These are phyloP conservation scores for Anseranas semipalmata DNA, from an alignment of 2,113 vertebrate genomes.

Conservation along the genomic window DNA sequence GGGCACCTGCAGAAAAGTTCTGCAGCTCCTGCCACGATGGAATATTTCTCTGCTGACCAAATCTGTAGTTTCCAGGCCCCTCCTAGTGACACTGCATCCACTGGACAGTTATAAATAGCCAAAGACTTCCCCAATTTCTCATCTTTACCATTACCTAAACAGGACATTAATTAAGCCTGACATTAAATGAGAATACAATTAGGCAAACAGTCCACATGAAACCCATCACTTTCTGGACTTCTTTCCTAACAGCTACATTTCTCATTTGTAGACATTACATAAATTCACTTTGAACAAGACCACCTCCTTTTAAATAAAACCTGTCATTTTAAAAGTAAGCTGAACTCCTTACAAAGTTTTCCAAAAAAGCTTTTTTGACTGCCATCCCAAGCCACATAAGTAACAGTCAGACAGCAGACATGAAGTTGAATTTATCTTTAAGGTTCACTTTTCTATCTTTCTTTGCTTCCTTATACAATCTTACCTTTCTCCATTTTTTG, in stretches of 20 bases:
- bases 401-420: neutral
- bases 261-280: neutral
- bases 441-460: neutral
- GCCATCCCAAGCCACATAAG: neutral
- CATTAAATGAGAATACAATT: conserved; percentile 31
- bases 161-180: conserved; percentile 47
- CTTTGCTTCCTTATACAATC: neutral
- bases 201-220: conserved; percentile 10
- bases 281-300: neutral
- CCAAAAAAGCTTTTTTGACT: too few species aligned
- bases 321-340: neutral
- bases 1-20: neutral
- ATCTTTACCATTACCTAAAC: neutral
- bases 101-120: conserved; percentile 4
- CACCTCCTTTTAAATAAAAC: neutral
- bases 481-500: neutral
- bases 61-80: neutral
- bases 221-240: neutral
- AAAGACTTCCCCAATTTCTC: neutral
- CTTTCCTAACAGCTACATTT: neutral
- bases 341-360: neutral
- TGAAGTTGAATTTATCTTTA: neutral
- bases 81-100: neutral
- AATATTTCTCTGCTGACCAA: neutral
- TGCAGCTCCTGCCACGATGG: neutral